Percentiles rank a stretch among this genome's conserved stretches.
These are phyloP conservation scores for Cephonodes hylas DNA, from an alignment of 2,888 invertebrate genomes.

Conservation along the genomic window DNA sequence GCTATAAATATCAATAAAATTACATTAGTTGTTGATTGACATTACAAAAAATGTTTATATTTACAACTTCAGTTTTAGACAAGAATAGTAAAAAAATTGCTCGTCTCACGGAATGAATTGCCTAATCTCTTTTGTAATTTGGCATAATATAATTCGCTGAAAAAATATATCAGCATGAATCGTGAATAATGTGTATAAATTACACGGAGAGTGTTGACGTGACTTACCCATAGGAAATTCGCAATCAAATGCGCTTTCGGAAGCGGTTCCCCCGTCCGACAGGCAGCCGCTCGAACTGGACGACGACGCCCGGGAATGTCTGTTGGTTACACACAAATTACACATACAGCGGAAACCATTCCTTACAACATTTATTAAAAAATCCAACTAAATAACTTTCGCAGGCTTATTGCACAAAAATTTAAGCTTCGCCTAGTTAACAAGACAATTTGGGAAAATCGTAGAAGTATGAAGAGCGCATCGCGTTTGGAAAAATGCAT, in stretches of 20 bases:
- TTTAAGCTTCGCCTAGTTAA: neutral
- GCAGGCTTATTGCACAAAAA: neutral
- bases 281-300: conserved; percentile 93
- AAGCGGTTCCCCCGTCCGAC: conserved; percentile 87
- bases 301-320: conserved; percentile 89
- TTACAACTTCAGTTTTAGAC: too few relatives aligned
- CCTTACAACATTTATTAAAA: neutral
- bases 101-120: too few relatives aligned
- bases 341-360: neutral
- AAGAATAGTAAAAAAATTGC: too few relatives aligned
- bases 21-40: too few relatives aligned
- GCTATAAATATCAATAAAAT: too few relatives aligned
- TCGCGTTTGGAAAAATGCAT: neutral
- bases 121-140: too few relatives aligned
- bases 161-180: neutral
- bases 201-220: too few relatives aligned
- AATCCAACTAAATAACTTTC: neutral
- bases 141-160: too few relatives aligned
- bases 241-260: conserved; percentile 87
- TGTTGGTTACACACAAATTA: conserved; percentile 29
- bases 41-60: too few relatives aligned
- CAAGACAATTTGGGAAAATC: neutral
- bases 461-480: neutral
- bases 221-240: conserved; percentile 86
- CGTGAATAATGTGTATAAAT: neutral